Percentiles rank a stretch among this genome's conserved stretches.
Conservation (phyloP, 1,140 invertebrate species). For the Hyphantria cunea region DNA sequence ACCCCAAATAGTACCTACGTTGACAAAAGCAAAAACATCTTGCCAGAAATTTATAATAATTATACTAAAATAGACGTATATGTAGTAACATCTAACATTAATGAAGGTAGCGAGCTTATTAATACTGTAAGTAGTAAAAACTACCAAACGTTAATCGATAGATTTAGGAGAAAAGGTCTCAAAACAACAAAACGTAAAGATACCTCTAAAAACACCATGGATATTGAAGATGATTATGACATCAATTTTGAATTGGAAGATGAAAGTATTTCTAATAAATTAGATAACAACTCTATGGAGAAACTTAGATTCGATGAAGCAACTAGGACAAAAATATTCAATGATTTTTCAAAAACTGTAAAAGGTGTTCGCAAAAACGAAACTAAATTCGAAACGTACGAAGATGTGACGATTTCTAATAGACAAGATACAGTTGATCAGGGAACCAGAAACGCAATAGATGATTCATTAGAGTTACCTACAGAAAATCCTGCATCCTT, state of each 20-base stretch:
- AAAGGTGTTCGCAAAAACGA: constrained; percentile 32
- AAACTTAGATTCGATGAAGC: constrained; percentile 65
- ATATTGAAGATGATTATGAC: constrained; percentile 10
- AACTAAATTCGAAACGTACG: constrained; percentile 3
- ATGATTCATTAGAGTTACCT: constrained; percentile 40
- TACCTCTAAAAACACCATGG: neutral
- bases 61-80: constrained; percentile 22
- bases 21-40: constrained; percentile 13
- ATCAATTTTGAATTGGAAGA: constrained; percentile 23
- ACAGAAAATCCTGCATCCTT: constrained; percentile 26
- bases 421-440: constrained; percentile 18
- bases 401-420: constrained; percentile 26
- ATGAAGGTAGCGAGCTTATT: constrained; percentile 27
- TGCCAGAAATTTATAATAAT: constrained; percentile 26
- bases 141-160: constrained; percentile 55
- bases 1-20: constrained; percentile 1
- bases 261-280: constrained; percentile 20
- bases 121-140: constrained; percentile 39
- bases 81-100: constrained; percentile 12
- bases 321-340: constrained; percentile 60
- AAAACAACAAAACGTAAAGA: neutral
- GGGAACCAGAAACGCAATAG: constrained; percentile 31
- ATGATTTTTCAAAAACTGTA: constrained; percentile 64
- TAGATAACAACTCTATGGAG: constrained; percentile 53
- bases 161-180: constrained; percentile 58